Conservation (phyloP, 2,113 vertebrate genomes). For the Leucoraja erinaceus region DNA sequence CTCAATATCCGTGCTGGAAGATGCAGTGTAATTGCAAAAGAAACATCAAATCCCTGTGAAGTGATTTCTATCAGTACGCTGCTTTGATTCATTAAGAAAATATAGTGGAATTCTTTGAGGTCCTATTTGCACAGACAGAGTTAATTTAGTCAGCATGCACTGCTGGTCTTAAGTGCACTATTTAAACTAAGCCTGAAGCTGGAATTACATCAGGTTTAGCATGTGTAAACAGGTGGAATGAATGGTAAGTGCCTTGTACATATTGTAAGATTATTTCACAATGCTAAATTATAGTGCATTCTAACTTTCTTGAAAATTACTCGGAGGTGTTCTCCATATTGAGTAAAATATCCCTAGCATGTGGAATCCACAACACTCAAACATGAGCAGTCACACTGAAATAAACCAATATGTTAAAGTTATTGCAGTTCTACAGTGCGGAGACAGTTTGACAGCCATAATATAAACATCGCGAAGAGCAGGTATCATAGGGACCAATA, state of each 20-base stretch:
- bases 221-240: not conserved
- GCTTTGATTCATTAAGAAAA: constrained; percentile 32
- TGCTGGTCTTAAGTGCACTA: constrained; percentile 9
- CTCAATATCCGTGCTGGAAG: not conserved
- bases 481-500: not conserved
- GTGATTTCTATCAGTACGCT: constrained; percentile 1
- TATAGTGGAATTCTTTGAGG: constrained; percentile 10
- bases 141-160: constrained; percentile 23
- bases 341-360: not conserved
- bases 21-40: constrained; percentile 20
- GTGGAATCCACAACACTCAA: not conserved
- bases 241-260: not conserved
- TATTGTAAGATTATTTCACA: not conserved
- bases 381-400: not conserved
- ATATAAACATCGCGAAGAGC: not conserved
- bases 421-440: not conserved
- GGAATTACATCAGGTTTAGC: constrained; percentile 31
- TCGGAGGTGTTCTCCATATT: not conserved
- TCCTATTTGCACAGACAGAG: constrained; percentile 36
- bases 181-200: constrained; percentile 21
- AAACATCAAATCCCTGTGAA: constrained; percentile 31
- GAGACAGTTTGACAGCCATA: not conserved
- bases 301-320: not conserved
- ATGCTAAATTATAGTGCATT: not conserved
- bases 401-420: not conserved